These are phyloP conservation scores for Calyptommatus sinebrachiatus DNA, from an alignment of 2,113 vertebrate genomes.

Conservation along the genomic window DNA sequence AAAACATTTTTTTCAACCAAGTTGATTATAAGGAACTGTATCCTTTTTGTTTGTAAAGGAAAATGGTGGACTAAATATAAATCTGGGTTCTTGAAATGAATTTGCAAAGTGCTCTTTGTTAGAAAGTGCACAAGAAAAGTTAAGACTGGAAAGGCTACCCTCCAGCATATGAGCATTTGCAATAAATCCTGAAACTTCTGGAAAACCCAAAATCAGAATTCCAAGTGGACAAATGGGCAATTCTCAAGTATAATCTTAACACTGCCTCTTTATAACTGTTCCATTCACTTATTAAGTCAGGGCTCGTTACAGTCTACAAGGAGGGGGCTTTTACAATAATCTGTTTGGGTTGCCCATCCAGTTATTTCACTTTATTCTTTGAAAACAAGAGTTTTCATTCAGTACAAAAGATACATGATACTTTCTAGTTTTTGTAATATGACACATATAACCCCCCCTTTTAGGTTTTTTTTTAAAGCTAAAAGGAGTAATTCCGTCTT, in stretches of 20 bases:
- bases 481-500: conserved; percentile 60
- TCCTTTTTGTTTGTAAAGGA: too few species aligned
- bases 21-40: too few species aligned
- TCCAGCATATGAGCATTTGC: neutral
- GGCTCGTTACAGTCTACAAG: neutral
- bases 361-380: conserved; percentile 29
- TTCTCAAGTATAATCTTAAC: neutral
- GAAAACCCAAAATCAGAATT: neutral
- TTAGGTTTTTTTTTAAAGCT: neutral
- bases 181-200: neutral
- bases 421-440: conserved; percentile 51
- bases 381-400: conserved; percentile 36
- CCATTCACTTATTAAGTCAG: neutral
- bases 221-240: neutral
- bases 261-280: neutral
- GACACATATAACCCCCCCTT: conserved; percentile 45
- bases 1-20: too few species aligned
- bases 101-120: too few species aligned
- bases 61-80: too few species aligned
- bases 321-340: conserved; percentile 2
- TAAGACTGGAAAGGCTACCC: neutral
- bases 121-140: neutral
- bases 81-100: too few species aligned
- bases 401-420: conserved; percentile 34
- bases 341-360: conserved; percentile 32